Conservation (phyloP, 2,797 vertebrate species). For the Tachyglossus aculeatus region DNA sequence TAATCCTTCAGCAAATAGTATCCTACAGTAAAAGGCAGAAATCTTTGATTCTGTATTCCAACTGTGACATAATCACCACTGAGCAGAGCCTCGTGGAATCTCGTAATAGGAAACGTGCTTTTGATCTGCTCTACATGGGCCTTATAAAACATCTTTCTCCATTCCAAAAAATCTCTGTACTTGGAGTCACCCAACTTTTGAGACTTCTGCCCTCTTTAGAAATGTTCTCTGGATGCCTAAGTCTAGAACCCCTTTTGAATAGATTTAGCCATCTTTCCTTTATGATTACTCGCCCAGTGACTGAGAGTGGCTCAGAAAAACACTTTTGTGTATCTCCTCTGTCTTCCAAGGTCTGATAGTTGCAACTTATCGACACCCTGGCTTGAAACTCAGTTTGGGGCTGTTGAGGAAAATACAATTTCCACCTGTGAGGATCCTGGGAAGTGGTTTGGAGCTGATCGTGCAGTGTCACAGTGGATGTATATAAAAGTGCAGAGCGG, state of each 20-base stretch:
- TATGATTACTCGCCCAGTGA: neutral
- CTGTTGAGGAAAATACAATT: too few species aligned
- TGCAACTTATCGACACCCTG: too few species aligned
- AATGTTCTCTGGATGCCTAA: neutral
- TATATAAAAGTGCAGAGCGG: too few species aligned
- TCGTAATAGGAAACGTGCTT: neutral
- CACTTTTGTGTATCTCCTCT: too few species aligned
- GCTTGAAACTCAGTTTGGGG: too few species aligned
- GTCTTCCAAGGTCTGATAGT: too few species aligned
- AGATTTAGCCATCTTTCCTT: neutral
- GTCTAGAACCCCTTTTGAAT: neutral
- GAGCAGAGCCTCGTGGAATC: neutral
- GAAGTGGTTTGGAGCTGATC: too few species aligned
- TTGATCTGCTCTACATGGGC: neutral
- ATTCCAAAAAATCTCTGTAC: neutral
- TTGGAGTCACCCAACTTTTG: neutral
- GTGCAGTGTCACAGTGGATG: too few species aligned
- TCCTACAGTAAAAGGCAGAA: rapidly evolving
- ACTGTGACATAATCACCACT: neutral
- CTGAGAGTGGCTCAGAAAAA: too few species aligned
- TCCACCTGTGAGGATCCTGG: too few species aligned
- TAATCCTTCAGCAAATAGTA: neutral
- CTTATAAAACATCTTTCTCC: neutral
- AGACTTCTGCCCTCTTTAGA: neutral
- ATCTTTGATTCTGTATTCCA: neutral